Conservation (phyloP, 1,140 invertebrate genomes). For the Drosophila parabipectinata region DNA sequence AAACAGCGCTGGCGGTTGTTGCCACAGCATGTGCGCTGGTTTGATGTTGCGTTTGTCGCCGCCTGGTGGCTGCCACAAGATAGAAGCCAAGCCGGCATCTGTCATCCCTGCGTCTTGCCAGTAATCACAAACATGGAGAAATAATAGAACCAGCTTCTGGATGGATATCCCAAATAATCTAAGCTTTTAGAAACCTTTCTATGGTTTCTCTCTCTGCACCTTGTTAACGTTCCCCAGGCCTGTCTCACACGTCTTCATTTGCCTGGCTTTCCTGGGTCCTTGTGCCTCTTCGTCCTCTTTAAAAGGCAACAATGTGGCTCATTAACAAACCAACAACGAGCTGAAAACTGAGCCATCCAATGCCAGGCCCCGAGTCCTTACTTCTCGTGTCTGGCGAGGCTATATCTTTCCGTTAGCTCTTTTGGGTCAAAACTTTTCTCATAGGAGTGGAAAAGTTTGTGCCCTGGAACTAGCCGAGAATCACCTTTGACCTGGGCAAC, state of each 20-base stretch:
- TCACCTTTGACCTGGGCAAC: conserved; percentile 60
- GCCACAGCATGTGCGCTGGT: conserved; percentile 17
- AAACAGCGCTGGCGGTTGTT: conserved; percentile 37
- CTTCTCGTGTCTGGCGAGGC: neutral
- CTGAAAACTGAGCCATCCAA: conserved; percentile 43
- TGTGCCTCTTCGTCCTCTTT: conserved; percentile 32
- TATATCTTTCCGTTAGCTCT: neutral
- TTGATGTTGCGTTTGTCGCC: conserved; percentile 14
- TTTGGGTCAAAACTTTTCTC: conserved; percentile 49
- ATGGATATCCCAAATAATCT: neutral
- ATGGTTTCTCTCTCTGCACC: neutral
- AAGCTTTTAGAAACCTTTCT: neutral
- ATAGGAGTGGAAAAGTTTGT: conserved; percentile 42
- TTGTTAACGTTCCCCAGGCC: neutral
- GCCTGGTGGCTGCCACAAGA: conserved; percentile 33
- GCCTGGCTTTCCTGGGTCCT: conserved; percentile 37
- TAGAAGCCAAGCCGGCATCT: conserved; percentile 39
- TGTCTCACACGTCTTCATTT: conserved; percentile 59
- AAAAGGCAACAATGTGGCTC: conserved; percentile 54
- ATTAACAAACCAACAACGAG: conserved; percentile 61
- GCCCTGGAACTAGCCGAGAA: conserved; percentile 31
- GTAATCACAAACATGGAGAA: conserved; percentile 24
- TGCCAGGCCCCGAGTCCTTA: conserved; percentile 22
- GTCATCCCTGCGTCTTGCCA: conserved; percentile 7
- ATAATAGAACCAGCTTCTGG: neutral